Conservation (phyloP, 1,140 invertebrate genomes). For the Hylyphantes graminicola region DNA sequence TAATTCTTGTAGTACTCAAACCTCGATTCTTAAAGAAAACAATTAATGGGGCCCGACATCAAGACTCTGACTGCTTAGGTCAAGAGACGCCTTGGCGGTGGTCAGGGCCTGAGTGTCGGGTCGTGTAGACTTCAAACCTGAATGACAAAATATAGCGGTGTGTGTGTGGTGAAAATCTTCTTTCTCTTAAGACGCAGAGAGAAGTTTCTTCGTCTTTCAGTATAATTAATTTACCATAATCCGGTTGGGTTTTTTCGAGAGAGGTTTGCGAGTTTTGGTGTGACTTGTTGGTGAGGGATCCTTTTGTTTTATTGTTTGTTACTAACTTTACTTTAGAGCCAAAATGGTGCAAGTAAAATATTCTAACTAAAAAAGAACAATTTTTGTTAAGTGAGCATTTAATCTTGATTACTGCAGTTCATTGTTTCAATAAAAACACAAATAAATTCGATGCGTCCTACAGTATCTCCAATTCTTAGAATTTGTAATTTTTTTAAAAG, state of each 20-base stretch:
- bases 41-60: conserved; percentile 19
- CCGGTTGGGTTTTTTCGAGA: conserved; percentile 14
- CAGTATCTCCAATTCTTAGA: too few species aligned
- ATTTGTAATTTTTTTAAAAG: too few species aligned
- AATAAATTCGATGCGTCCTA: too few species aligned
- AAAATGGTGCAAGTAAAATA: too few species aligned
- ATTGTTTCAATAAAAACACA: too few species aligned
- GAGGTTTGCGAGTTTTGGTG: background rate
- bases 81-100: conserved; percentile 8
- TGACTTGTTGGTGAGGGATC: background rate
- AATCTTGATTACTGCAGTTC: too few species aligned
- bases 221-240: conserved; percentile 34
- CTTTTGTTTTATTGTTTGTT: background rate
- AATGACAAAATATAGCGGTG: conserved; percentile 29
- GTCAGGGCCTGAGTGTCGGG: conserved; percentile 13
- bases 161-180: conserved; percentile 14
- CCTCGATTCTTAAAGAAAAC: background rate
- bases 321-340: background rate
- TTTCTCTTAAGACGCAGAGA: background rate
- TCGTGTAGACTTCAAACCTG: conserved; percentile 25
- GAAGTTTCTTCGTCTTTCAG: background rate
- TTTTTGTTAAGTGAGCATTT: too few species aligned
- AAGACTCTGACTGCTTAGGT: conserved; percentile 6
- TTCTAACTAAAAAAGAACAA: too few species aligned
- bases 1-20: background rate